Base-by-base conservation (phyloP, 2,888 invertebrate species). In the Osmoderma eremita region DNA sequence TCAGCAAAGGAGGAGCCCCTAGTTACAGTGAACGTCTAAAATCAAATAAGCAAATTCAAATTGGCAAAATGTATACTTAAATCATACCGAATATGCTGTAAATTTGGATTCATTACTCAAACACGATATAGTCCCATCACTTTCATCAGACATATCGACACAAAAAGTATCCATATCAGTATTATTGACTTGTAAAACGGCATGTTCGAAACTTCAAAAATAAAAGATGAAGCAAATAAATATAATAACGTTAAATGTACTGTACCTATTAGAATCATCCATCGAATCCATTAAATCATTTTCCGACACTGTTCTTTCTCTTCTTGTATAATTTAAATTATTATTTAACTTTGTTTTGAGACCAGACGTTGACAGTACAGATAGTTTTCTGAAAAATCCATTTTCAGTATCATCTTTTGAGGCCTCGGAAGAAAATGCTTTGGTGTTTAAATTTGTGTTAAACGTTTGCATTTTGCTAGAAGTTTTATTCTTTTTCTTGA, bases 41-140 rank as follows among this genome's bases (percentile, higher is more conserved):
- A 67, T 22, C 3, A 15, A 42, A 42, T n/a, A 15, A 42, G 17
- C n/a, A 15, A 17, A 15, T 15, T 5, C 6, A 42, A 13, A 2
- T 3, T n/a, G 12, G 1, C 12, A 20, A 20, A 22, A 22, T 50
- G 8, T 6, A 63, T 36, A 2, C 18, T 24, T 15, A 18, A 12
- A 48, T 38, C 36, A 63, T 67, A 69, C 69, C n/a, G 69, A 69
- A 24, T 67, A 67, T 42, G 63, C 66, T 10, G 67, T 63, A 24
- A 50, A 53, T 20, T 63, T 56, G 4, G 70, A 69, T 42, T 65
- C 70, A 13, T 54, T 39, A 22, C 69, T 71, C 3, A 17, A 41
- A 41, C 68, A 69, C 2, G 71, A 71, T 51, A 62, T 61, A 39
- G 66, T 63, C 56, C 65, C 70, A 36, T 71, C 69, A n/a, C 48